Conservation (phyloP, 2,113 vertebrate genomes). For the Tauraco erythrolophus region DNA sequence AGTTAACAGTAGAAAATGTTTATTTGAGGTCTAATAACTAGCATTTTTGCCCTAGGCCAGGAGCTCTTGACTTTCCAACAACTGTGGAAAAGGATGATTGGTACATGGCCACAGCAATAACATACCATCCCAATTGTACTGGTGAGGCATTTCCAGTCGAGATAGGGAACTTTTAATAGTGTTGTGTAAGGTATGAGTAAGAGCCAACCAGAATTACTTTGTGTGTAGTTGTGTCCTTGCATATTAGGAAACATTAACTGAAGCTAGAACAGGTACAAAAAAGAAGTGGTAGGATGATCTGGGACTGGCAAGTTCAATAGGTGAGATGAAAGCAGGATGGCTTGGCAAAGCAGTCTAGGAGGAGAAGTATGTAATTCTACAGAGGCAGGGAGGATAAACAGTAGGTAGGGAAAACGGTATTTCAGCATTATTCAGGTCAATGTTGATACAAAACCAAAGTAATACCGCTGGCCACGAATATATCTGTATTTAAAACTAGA, state of each 20-base stretch:
- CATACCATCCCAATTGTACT: not conserved
- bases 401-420: not conserved
- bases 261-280: not conserved
- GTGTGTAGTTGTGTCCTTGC: not conserved
- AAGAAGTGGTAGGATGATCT: not conserved
- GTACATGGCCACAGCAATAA: not conserved
- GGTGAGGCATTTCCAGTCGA: not conserved
- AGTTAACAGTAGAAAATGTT: not conserved
- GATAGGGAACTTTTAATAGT: not conserved
- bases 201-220: not conserved
- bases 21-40: not conserved
- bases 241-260: not conserved
- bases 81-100: not conserved
- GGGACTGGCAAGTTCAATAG: not conserved
- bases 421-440: not conserved
- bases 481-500: not conserved
- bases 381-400: not conserved
- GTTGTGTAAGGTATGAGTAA: not conserved
- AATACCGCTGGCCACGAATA: not conserved
- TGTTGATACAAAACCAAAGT: not conserved
- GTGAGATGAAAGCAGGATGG: not conserved
- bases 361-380: not conserved
- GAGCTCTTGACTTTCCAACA: not conserved
- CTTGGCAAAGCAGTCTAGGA: not conserved
- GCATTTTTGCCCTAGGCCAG: not conserved